These are phyloP conservation scores for Lepidurus packardi DNA, from an alignment of 1,140 invertebrate genomes.

Conservation along the genomic window DNA sequence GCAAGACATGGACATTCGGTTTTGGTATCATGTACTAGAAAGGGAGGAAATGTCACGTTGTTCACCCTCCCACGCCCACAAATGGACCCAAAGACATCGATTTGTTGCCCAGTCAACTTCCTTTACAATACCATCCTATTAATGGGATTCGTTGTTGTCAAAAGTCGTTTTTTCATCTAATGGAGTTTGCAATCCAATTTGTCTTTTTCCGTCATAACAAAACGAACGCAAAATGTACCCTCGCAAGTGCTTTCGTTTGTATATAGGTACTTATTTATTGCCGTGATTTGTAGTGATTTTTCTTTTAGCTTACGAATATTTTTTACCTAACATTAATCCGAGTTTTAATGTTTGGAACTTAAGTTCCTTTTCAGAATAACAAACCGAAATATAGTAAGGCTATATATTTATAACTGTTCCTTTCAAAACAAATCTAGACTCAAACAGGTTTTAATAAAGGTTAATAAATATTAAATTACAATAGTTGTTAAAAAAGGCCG, in stretches of 20 bases:
- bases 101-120: not conserved
- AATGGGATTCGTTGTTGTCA: no score
- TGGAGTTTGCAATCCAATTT: no score
- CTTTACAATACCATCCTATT: not conserved
- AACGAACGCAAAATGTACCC: not conserved
- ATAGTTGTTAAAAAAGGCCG: not conserved
- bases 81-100: constrained; percentile 9
- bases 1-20: not conserved
- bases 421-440: no score
- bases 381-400: not conserved
- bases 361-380: not conserved
- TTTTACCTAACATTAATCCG: no score
- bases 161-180: not conserved
- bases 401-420: no score
- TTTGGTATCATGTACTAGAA: no score
- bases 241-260: constrained; percentile 10
- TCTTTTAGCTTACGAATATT: not conserved
- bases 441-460: no score
- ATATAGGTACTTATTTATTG: not conserved
- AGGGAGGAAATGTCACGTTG: no score
- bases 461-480: no score
- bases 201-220: no score
- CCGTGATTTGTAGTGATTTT: not conserved
- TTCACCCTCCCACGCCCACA: not conserved
- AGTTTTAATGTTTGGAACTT: not conserved